Evolutionary conservation across 2,797 vertebrate species (phyloP).

Genomic region (Channa striata): DNA sequence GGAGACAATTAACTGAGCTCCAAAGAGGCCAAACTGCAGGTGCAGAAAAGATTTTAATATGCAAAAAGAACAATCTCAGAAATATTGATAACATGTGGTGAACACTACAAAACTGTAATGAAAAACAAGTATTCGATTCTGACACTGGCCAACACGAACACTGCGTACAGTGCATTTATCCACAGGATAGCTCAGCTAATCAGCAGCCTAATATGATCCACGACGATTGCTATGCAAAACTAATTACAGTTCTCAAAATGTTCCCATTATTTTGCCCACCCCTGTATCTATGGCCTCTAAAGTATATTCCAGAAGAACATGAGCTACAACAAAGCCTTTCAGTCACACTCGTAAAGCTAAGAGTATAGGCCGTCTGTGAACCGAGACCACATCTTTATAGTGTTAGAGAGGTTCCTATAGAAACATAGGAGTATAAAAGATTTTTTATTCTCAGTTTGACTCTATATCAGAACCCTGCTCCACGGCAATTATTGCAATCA

Average conservation of each 20-base stretch:
- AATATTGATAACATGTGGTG: constrained; percentile 7
- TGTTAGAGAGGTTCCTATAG: constrained; percentile 69
- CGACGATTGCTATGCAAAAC: constrained; percentile 1
- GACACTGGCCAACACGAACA: neutral
- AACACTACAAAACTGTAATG: neutral
- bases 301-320: constrained; percentile 34
- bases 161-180: neutral
- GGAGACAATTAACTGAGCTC: constrained; percentile 27
- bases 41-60: constrained; percentile 4
- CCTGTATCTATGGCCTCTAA: constrained; percentile 17
- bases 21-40: constrained; percentile 15
- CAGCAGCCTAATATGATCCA: constrained; percentile 11
- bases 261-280: constrained; percentile 33
- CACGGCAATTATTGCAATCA: constrained; percentile 68
- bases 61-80: constrained; percentile 8
- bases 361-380: constrained; percentile 41
- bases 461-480: constrained; percentile 44
- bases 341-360: constrained; percentile 51
- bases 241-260: constrained; percentile 10
- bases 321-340: constrained; percentile 32
- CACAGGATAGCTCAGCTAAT: constrained; percentile 16
- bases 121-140: neutral
- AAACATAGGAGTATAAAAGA: constrained; percentile 61
- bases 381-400: constrained; percentile 70
- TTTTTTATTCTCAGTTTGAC: constrained; percentile 51